Evolutionary conservation across 2,797 vertebrate genomes (phyloP).

Genomic region (Sebastes umbrosus): DNA sequence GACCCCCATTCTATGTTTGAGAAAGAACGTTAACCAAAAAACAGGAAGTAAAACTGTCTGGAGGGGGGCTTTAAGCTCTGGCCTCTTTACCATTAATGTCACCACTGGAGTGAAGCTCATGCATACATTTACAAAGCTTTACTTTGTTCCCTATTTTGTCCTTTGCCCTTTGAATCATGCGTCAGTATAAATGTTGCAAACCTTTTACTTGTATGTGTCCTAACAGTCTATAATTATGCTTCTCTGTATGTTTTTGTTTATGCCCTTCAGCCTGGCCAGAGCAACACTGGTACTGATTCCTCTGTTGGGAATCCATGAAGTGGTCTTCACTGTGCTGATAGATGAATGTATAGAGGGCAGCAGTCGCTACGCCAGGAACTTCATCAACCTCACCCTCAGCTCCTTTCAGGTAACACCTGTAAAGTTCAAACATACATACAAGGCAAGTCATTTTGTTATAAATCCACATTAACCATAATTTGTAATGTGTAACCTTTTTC

Average conservation of each 20-base stretch:
- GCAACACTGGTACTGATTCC: slow-evolving; percentile 94
- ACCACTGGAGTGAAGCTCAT: background rate
- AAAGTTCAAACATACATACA: background rate
- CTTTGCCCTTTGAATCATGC: background rate
- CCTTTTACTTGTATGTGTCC: background rate
- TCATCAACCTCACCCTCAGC: slow-evolving; percentile 90
- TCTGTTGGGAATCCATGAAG: slow-evolving; percentile 92
- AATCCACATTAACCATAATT: background rate
- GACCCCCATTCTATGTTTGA: too few species aligned
- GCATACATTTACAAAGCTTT: background rate
- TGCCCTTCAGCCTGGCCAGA: slow-evolving; percentile 86
- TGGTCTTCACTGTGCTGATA: slow-evolving; percentile 88
- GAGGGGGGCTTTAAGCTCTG: background rate
- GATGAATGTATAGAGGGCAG: slow-evolving; percentile 90
- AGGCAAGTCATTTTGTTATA: background rate
- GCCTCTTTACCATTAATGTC: slow-evolving; percentile 14
- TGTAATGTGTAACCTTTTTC: background rate
- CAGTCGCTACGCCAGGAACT: slow-evolving; percentile 85
- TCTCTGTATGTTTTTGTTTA: background rate
- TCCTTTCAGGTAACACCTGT: slow-evolving; percentile 88
- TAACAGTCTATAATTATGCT: background rate
- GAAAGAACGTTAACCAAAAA: too few species aligned
- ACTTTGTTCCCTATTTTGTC: background rate
- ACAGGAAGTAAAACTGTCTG: too few species aligned
- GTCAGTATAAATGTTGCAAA: background rate